Conservation (phyloP, 2,888 invertebrate species). For the Oasisia sp. region DNA sequence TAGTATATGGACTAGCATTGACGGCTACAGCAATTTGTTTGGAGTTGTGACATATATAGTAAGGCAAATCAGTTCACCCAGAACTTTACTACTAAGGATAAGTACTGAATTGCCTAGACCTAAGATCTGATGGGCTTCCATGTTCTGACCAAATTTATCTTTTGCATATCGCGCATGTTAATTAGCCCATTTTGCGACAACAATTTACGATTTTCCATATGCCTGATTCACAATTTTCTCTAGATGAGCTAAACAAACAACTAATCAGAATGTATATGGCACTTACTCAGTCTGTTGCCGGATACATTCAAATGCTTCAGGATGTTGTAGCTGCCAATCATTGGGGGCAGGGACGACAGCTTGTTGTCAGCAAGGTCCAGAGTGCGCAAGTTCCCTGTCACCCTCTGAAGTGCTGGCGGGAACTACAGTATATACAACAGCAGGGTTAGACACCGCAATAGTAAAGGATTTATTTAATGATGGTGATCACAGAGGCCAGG, state of each 20-base stretch:
- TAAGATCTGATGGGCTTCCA: too few relatives aligned
- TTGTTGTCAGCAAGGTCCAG: constrained; percentile 93
- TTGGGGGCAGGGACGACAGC: constrained; percentile 72
- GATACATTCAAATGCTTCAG: constrained; percentile 70
- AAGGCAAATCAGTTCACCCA: neutral
- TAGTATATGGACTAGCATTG: too few relatives aligned
- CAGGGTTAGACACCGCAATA: neutral
- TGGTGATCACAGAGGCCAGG: too few relatives aligned
- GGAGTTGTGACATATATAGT: neutral
- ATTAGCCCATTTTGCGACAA: neutral
- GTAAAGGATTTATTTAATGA: neutral
- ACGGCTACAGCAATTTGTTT: too few relatives aligned
- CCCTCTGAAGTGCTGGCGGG: constrained; percentile 74
- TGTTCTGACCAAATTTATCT: neutral
- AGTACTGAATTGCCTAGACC: neutral
- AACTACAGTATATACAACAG: constrained; percentile 65
- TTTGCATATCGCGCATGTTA: neutral
- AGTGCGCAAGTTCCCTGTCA: constrained; percentile 80
- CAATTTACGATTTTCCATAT: neutral
- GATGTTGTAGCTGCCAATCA: constrained; percentile 68
- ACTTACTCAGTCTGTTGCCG: constrained; percentile 68
- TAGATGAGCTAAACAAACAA: neutral
- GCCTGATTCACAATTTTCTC: constrained; percentile 18
- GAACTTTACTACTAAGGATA: neutral
- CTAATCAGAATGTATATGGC: neutral